Evolutionary conservation across 2,113 vertebrate genomes (phyloP), one percentile per base, ranked within the genome.

Genomic region (Prunella himalayana): DNA sequence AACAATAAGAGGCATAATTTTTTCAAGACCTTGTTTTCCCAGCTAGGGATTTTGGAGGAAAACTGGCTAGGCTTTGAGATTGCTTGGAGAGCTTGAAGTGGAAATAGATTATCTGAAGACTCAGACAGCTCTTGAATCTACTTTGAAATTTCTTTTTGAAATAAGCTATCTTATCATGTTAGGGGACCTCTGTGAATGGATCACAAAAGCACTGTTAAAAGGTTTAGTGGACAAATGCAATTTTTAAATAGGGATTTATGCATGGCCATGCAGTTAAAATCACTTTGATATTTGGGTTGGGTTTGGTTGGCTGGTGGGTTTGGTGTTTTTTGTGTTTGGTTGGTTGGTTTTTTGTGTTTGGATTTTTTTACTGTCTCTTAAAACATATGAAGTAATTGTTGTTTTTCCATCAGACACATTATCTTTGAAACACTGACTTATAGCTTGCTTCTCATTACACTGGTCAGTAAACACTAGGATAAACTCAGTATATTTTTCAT

Each of bases 11-110:
- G 80, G 90, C 10, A 49, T 30, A 56, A 53, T 80, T 84, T 94
- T 93, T 91, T 71, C 37, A 88, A 37, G 54, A 88, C 61, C 39
- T 96, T 79, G 28, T 87, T 96, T 97, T 94, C 79, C 61, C 86
- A 95, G 4, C 22, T 78, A 68, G 78, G 31, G 66, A 77, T 77
- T 91, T 77, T 37, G 70, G 39, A 86, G 27, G 24, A 63, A 91
- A 85, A 47, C 33, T 80, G 51, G 35, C 8, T 42, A 82, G 73
- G 37, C 54, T 97, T 86, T 63, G 56, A 95, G 39, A 86, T 92
- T 93, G 37, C 71, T 92, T 88, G 80, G 77, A 95, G 69, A 90
- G 35, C 50, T 82, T 89, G 71, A 79, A 85, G 57, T 80, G 70
- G 78, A 56, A 91, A 86, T 37, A 53, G 19, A 82, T 24, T 69